Base-by-base conservation (phyloP, 2,888 invertebrate genomes). In the Gymnocheta viridis region DNA sequence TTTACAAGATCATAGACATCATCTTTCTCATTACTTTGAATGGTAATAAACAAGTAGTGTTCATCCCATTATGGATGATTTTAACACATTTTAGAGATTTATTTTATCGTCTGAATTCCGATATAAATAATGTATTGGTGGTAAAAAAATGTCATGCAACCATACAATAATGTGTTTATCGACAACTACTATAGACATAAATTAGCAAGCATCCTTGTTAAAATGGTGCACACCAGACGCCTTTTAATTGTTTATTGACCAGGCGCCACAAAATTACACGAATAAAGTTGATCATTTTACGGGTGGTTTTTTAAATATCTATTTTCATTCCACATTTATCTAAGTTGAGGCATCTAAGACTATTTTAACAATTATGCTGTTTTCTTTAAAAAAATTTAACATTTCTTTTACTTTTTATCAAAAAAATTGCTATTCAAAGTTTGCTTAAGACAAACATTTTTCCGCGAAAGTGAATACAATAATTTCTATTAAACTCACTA, bases 231-330 rank as follows among this genome's bases (percentile, higher is more conserved):
- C 69, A 69, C 32, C 72, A 81, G 84, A 81, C 81, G 73, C 73
- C 73, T 73, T 62, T 73, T 81, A 84, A 84, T 84, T 84, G 81
- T 81, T 81, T 69, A 78, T 72, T 81, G 77, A 47, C 24, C 54
- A 84, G 84, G 84, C 84, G 84, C 84, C 84, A 84, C 73, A 84
- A 69, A 84, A 81, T 81, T 41, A 77, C 77, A 77, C 54, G 73
- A 62, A 73, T 62, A 22, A 60, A 67, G 54, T 62, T 47, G 9
- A 74, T 41, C 49, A 70, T 58, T 72, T 67, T 72, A 62, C 17
- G 66, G 67, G 66, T 54, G 24, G 64, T 17, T 64, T 64, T 72
- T 67, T 60, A 22, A n/a, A 19, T 56, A 74, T 38, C 19, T 74
- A 41, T 47, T 81, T 77, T 47, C 47, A 35, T 27, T 54, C 41